These are phyloP conservation scores for Dolichopus griseipennis DNA, from an alignment of 2,888 invertebrate species.

Conservation along the genomic window DNA sequence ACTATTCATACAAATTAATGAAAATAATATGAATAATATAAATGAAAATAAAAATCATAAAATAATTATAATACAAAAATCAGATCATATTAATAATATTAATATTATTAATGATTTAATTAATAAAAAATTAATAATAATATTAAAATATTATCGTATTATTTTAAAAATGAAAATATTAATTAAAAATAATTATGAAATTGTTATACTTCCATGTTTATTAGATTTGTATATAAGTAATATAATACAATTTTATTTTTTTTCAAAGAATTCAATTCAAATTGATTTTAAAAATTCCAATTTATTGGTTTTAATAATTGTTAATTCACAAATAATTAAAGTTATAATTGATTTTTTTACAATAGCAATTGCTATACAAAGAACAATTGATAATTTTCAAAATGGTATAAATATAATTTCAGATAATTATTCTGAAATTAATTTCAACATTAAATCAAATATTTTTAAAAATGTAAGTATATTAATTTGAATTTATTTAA, in stretches of 20 bases:
- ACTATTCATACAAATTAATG: background rate
- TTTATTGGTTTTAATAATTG: no score
- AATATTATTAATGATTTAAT: no score
- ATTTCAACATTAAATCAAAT: background rate
- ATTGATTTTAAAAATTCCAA: no score
- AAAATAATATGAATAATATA: background rate
- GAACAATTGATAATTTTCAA: background rate
- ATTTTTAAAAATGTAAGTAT: background rate
- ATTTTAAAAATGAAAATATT: background rate
- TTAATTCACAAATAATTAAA: background rate
- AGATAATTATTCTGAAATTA: background rate
- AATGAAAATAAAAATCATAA: no score
- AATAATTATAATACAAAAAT: no score
- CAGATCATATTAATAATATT: no score
- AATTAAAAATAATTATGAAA: background rate
- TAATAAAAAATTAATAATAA: background rate
- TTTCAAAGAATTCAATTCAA: background rate
- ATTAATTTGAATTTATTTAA: no score
- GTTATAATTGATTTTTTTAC: background rate
- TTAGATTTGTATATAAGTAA: background rate
- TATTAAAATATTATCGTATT: background rate
- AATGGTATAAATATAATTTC: background rate
- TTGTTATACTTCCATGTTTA: background rate
- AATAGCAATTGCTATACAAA: background rate
- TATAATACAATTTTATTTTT: background rate